Percentiles rank a stretch among this genome's conserved stretches.
phyloP scores from a whole-genome alignment of 2,797 vertebrate genomes.

The Xiphophorus birchmanni region DNA sequence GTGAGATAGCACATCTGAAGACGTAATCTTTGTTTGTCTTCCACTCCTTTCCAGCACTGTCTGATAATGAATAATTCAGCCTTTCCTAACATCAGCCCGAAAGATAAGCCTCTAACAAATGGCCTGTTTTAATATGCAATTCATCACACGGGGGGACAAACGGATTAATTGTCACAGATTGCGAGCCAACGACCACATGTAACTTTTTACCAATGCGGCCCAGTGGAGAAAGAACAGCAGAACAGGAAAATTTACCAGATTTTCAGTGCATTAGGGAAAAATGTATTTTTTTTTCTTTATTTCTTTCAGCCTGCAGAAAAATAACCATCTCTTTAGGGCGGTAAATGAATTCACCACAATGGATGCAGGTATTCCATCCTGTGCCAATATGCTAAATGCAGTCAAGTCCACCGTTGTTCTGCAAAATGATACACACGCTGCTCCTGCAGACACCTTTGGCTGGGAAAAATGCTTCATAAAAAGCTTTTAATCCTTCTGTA shows the following conservation, averaged over 20 bases:
- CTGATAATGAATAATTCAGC: constrained; percentile 67
- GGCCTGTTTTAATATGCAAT: constrained; percentile 47
- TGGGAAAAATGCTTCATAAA: constrained; percentile 72
- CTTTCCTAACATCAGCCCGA: constrained; percentile 52
- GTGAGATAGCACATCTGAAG: constrained; percentile 50
- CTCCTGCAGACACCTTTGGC: constrained; percentile 66
- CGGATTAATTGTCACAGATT: constrained; percentile 67
- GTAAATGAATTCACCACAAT: constrained; percentile 59
- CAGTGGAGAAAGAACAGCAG: constrained; percentile 3
- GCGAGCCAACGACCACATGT: constrained; percentile 26
- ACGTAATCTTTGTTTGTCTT: constrained; percentile 62
- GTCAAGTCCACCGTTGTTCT: constrained; percentile 49
- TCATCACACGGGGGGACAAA: constrained; percentile 58
- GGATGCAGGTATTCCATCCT: constrained; percentile 40
- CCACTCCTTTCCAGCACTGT: constrained; percentile 52
- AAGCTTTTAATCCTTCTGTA: constrained; percentile 72
- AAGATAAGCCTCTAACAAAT: constrained; percentile 75
- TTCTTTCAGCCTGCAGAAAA: constrained; percentile 8
- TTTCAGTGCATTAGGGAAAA: constrained; percentile 34
- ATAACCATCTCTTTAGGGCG: constrained; percentile 9
- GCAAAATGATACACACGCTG: constrained; percentile 50
- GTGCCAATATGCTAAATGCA: constrained; percentile 10
- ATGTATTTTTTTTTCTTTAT: constrained; percentile 2
- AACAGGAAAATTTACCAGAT: constrained; percentile 38
- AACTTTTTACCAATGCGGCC: constrained; percentile 3